phyloP scores from a whole-genome alignment of 2,797 vertebrate genomes.

The Enteromius radiatus region DNA sequence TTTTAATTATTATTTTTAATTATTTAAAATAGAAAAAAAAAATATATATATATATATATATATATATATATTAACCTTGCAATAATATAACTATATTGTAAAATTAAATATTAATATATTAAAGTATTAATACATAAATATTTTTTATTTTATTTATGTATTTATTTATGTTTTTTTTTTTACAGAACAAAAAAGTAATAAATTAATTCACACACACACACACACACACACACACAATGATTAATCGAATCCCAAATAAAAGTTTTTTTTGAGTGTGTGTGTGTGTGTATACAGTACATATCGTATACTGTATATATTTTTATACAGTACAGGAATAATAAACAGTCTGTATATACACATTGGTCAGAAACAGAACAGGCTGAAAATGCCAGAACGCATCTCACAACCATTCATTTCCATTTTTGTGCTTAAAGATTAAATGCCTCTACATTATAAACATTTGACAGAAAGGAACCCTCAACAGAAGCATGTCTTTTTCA shows the following conservation, averaged over 20 bases:
- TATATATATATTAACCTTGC: neutral
- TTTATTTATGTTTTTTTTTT: too few relatives aligned
- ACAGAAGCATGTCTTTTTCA: constrained; percentile 24
- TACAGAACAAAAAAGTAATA: too few relatives aligned
- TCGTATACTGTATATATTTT: too few relatives aligned
- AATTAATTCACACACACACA: too few relatives aligned
- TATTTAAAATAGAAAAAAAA: neutral
- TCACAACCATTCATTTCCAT: constrained; percentile 30
- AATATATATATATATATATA: too few relatives aligned
- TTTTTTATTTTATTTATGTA: too few relatives aligned
- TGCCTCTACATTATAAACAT: constrained; percentile 15
- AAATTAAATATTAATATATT: neutral
- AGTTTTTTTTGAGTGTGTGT: too few relatives aligned
- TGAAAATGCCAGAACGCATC: neutral
- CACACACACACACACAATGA: too few relatives aligned
- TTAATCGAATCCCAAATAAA: too few relatives aligned
- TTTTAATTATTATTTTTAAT: neutral
- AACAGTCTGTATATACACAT: neutral
- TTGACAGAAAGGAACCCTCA: constrained; percentile 24
- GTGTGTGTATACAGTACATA: too few relatives aligned
- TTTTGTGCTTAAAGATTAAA: constrained; percentile 19
- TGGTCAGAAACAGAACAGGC: constrained; percentile 1
- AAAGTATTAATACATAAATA: too few relatives aligned
- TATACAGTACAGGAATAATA: neutral
- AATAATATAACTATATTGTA: neutral